These are phyloP conservation scores for Garrulus glandarius DNA, from an alignment of 2,797 vertebrate species.

Conservation along the genomic window DNA sequence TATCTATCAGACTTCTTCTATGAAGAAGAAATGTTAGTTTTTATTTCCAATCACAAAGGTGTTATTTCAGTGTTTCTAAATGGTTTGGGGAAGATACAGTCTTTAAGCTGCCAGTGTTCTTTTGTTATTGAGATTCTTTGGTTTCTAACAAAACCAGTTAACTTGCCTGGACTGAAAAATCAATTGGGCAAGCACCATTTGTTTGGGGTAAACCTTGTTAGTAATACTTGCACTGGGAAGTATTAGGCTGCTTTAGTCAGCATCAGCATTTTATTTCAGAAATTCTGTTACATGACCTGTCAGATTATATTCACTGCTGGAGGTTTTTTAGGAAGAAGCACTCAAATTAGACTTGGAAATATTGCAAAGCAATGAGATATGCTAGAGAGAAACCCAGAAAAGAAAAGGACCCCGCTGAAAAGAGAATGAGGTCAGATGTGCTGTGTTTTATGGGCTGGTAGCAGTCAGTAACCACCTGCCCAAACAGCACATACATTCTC, in stretches of 20 bases:
- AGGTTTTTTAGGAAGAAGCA: background rate
- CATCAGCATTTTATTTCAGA: background rate
- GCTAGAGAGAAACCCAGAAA: background rate
- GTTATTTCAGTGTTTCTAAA: background rate
- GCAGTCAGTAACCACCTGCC: background rate
- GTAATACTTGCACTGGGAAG: background rate
- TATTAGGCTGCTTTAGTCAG: background rate
- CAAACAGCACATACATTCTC: background rate
- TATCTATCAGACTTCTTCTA: background rate
- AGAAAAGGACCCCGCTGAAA: background rate
- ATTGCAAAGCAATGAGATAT: background rate
- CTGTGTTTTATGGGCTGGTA: background rate
- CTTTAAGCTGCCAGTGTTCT: background rate
- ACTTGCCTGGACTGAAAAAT: background rate
- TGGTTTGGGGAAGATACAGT: background rate
- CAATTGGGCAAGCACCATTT: background rate
- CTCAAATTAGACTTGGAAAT: background rate
- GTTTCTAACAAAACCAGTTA: background rate
- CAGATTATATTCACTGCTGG: background rate
- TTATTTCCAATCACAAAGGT: background rate
- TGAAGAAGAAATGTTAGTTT: too few species aligned
- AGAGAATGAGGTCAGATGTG: background rate
- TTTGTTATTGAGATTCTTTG: background rate
- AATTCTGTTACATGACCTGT: background rate
- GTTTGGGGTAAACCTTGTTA: background rate